Evolutionary conservation across 2,113 vertebrate genomes (phyloP), one percentile per base, ranked within the genome.

Genomic region (Cephalopholis sonnerati): DNA sequence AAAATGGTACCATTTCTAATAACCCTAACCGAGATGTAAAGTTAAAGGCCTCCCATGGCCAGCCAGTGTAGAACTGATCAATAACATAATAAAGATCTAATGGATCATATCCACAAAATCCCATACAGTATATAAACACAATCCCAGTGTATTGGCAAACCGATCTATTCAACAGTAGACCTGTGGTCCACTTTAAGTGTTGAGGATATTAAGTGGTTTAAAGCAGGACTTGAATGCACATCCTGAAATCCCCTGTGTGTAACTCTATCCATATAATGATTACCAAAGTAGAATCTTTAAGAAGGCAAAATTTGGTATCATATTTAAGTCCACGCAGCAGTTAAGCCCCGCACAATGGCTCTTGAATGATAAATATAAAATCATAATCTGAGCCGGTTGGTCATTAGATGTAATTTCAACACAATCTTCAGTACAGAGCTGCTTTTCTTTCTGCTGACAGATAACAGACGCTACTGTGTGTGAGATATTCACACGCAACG

Each of bases 391-490:
- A 78, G 75, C 81, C 53, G 69, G 67, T 59, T 55, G 77, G 83
- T 89, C 81, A 85, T 86, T 86, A 69, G 73, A 79, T 83, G 86
- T 59, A 39, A 84, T 89, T 82, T 82, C 55, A 58, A 25, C 55
- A 11, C 51, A 62, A 70, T 80, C 72, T 54, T 55, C 61, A 13
- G 44, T 36, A 9, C 59, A 69, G 41, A 79, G 74, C 74, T 44
- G 64, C 79, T 74, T 74, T 59, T 75, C 39, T 62, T 39, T 50
- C 44, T 64, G 39, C 57, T 27, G 61, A 66, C 15, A 84, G 83
- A 86, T 79, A 79, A 74, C 58, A 72, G 65, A 10, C 50, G 72
- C 77, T 67, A 5, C 32, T 36, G 32, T 7, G 32, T 2, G 16
- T 16, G 59, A 71, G 27, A 27, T 25, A 18, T 79, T 64, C 50